A percentile compares a stretch with the other conserved stretches of the same genome.
Evolutionary conservation across 35 echinoderm and acorn worm species (phyloP).

Genomic region (Holothuria glaberrima): DNA sequence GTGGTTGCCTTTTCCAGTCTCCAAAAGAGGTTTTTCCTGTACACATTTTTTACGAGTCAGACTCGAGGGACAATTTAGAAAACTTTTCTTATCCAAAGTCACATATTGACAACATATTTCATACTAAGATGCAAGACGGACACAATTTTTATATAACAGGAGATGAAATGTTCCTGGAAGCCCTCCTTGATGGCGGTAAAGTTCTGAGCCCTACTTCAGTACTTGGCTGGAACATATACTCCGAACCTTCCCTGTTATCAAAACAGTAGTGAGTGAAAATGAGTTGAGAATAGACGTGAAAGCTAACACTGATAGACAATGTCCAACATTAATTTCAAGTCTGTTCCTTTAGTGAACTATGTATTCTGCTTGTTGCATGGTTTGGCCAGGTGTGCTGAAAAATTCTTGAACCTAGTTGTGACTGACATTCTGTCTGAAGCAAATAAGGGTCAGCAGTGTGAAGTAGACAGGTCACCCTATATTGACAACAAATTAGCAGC

Average conservation of each 20-base stretch:
- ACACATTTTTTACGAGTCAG: too few relatives aligned
- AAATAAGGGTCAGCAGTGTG: slow-evolving; percentile 18
- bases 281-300: not conserved
- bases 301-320: not conserved
- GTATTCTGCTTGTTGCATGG: slow-evolving; percentile 51
- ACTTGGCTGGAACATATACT: slow-evolving; percentile 56
- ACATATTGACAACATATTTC: too few relatives aligned
- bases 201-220: slow-evolving; percentile 26
- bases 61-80: too few relatives aligned
- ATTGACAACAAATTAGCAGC: slow-evolving; percentile 8
- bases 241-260: not conserved
- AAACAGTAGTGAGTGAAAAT: slow-evolving; percentile 6
- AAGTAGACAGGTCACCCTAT: not conserved
- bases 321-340: not conserved
- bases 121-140: not conserved
- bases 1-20: too few relatives aligned
- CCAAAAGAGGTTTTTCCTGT: too few relatives aligned
- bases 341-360: slow-evolving; percentile 12
- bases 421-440: slow-evolving; percentile 1
- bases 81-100: too few relatives aligned
- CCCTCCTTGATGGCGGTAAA: slow-evolving; percentile 54
- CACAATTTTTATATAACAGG: slow-evolving; percentile 44
- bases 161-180: slow-evolving; percentile 58
- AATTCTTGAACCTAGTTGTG: slow-evolving; percentile 19
- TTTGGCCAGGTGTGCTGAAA: slow-evolving; percentile 37